Base-by-base conservation (phyloP, 2,797 vertebrate genomes). In the Catostomus latipinnis region DNA sequence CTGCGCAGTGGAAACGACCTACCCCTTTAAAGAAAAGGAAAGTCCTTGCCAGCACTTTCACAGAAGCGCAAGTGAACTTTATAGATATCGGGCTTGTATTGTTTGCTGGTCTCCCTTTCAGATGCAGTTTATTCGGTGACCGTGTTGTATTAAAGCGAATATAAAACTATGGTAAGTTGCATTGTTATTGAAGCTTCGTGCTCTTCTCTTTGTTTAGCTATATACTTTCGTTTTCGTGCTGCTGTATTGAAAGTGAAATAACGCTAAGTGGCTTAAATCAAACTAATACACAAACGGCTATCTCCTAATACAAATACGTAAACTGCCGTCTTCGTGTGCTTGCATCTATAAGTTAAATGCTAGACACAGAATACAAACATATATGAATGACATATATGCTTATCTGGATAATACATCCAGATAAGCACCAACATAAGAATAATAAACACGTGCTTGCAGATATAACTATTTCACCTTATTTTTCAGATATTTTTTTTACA, bases 101-200 rank as follows among this genome's bases (percentile, higher is more conserved):
- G 4, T 52, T 43, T 66, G 60, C n/a, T 62, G 67, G 34, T 46
- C 58, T 61, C 6, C 68, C 34, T 69, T 77, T 77, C 81, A 78
- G 48, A 78, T 82, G 81, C 70, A 45, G 57, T 68, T 8, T 48
- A 14, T 22, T 68, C 48, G 62, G 56, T 46, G n/a, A 69, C 18
- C 8, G 34, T 77, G 53, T 14, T 68, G 60, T 53, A 62, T 45
- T 53, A 43, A 73, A 53, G 34, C 50, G 13, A 48, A 16, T 43
- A 48, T 9, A 8, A 66, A 50, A 66, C 43, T 8, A 79, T 79
- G 77, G 77, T 79, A 73, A 65, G 77, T 65, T 12, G 8, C 8
- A 57, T 34, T 18, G 49, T 52, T 9, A 66, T 12, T 66, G 4
- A 62, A 56, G 13, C 13, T 43, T 12, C n/a, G 10, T 5, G 18